phyloP scores from a whole-genome alignment of 2,113 vertebrate genomes.

The Alouatta palliata region DNA sequence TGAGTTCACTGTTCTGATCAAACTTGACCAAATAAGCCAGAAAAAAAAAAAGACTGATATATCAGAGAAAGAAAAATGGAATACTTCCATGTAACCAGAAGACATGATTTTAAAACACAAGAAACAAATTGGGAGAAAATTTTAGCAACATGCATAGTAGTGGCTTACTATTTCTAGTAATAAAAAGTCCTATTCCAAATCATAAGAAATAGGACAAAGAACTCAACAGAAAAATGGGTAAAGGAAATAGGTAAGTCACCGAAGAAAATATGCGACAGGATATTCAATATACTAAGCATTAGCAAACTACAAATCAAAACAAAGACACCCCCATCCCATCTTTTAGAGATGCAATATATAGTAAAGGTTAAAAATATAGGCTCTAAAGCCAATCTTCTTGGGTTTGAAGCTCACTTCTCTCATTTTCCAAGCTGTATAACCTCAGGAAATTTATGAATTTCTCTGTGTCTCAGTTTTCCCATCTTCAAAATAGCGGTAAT shows the following conservation, averaged over 20 bases:
- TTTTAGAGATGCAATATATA: neutral
- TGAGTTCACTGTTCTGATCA: neutral
- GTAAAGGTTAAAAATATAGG: neutral
- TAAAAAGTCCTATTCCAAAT: neutral
- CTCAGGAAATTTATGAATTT: neutral
- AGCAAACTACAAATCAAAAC: neutral
- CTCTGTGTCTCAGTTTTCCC: neutral
- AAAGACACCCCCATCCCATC: neutral
- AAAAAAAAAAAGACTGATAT: neutral
- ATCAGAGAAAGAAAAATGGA: neutral
- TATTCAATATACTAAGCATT: neutral
- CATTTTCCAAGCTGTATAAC: neutral
- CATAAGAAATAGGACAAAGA: neutral
- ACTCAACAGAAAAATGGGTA: neutral
- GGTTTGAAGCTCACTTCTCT: neutral
- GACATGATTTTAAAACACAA: slow-evolving; percentile 9
- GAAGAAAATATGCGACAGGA: neutral
- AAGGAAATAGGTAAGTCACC: neutral
- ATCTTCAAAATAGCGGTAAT: neutral
- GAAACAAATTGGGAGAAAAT: neutral
- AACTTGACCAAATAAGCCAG: neutral
- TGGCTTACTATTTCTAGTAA: neutral
- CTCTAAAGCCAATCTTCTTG: neutral
- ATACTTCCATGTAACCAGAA: neutral
- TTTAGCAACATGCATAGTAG: neutral